A percentile compares a stretch with the other conserved stretches of the same genome.
Evolutionary conservation across 2,888 invertebrate species (phyloP).

Genomic region (Argyresthia albistria): DNA sequence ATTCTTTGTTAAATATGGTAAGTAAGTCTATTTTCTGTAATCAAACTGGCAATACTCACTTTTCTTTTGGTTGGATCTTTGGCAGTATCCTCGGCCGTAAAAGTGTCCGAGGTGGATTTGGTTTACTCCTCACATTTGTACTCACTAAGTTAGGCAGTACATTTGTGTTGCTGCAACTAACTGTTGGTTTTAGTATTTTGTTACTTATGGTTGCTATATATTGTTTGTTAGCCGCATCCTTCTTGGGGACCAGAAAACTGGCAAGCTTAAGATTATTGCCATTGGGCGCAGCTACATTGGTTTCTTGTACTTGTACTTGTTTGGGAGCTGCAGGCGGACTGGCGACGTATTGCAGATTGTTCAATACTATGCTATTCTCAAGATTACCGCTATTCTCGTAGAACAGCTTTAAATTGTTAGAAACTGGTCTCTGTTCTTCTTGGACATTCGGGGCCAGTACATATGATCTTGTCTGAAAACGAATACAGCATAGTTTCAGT

Average conservation of each 20-base stretch:
- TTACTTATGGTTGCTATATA: slow-evolving; percentile 6
- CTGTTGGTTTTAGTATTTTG: slow-evolving; percentile 34
- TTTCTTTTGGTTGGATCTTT: slow-evolving; percentile 60
- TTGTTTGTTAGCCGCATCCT: slow-evolving; percentile 12
- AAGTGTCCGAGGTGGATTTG: background rate
- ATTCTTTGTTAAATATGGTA: no score
- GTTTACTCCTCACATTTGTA: background rate
- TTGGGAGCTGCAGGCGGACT: background rate
- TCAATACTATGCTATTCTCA: slow-evolving; percentile 34
- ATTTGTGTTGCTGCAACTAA: slow-evolving; percentile 19
- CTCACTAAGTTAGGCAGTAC: slow-evolving; percentile 23
- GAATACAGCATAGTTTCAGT: slow-evolving; percentile 7
- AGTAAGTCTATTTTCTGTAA: no score
- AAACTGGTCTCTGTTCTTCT: slow-evolving; percentile 37
- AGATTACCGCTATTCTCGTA: slow-evolving; percentile 65
- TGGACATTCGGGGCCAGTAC: slow-evolving; percentile 35
- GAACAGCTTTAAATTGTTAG: slow-evolving; percentile 58
- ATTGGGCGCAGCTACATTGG: slow-evolving; percentile 13
- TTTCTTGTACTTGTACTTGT: slow-evolving; percentile 29
- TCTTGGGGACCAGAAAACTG: slow-evolving; percentile 51
- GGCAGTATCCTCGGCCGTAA: slow-evolving; percentile 30
- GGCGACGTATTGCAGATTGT: slow-evolving; percentile 20
- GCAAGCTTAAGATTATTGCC: slow-evolving; percentile 56
- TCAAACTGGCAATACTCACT: slow-evolving; percentile 29
- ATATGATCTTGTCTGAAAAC: slow-evolving; percentile 42